Conservation (phyloP, 2,113 vertebrate genomes). For the Pelodiscus sinensis region DNA sequence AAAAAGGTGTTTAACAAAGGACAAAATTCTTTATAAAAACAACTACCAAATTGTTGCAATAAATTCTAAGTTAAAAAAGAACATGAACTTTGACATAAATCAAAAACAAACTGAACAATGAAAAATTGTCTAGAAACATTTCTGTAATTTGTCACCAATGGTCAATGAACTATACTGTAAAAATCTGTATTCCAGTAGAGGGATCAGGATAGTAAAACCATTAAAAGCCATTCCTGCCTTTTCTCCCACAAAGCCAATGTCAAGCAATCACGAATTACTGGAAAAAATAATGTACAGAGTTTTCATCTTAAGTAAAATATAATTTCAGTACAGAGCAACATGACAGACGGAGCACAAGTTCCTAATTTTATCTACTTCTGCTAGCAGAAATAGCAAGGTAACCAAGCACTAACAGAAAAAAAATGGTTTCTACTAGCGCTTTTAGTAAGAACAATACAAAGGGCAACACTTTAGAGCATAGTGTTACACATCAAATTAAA, state of each 20-base stretch:
- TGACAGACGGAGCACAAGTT: not conserved
- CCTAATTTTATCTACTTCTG: not conserved
- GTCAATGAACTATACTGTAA: not conserved
- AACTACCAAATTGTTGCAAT: not conserved
- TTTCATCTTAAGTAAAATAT: not conserved
- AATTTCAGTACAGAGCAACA: not conserved
- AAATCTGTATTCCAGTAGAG: slow-evolving; percentile 59
- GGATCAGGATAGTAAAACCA: slow-evolving; percentile 57
- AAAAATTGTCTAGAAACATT: not conserved
- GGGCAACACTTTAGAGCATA: not conserved
- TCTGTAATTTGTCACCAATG: not conserved
- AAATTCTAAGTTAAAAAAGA: not conserved
- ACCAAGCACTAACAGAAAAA: not conserved
- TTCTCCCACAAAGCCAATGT: slow-evolving; percentile 6
- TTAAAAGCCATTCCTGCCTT: slow-evolving; percentile 9
- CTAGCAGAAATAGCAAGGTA: not conserved
- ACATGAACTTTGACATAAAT: not conserved
- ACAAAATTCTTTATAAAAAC: not conserved
- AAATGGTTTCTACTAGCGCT: not conserved
- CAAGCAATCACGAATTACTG: not conserved
- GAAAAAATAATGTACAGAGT: not conserved
- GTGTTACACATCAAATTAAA: not conserved
- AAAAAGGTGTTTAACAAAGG: not conserved
- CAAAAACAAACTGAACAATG: not conserved
- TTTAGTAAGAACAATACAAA: not conserved